A percentile compares a stretch with the other conserved stretches of the same genome.
phyloP scores from a whole-genome alignment of 2,888 invertebrate species.

The Celastrina argiolus region DNA sequence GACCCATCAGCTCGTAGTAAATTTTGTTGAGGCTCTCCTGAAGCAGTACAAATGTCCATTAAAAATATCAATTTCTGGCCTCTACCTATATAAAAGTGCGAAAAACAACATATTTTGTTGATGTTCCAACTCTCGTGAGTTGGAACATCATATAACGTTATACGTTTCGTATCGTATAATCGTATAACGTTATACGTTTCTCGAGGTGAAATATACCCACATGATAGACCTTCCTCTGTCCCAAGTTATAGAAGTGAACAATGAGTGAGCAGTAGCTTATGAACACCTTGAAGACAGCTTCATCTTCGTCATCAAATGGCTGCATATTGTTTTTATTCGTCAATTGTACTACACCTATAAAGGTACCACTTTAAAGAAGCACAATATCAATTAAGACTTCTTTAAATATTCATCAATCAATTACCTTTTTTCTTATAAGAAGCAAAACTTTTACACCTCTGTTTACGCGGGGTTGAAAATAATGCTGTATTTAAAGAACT shows the following conservation, averaged over 20 bases:
- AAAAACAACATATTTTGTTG: too few species aligned
- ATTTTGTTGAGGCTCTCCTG: slow-evolving; percentile 64
- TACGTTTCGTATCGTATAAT: too few species aligned
- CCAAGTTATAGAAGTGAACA: slow-evolving; percentile 75
- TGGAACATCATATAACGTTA: too few species aligned
- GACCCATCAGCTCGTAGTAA: slow-evolving; percentile 58
- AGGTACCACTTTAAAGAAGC: neutral
- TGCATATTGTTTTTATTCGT: slow-evolving; percentile 71
- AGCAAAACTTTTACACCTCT: too few species aligned
- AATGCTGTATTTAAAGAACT: too few species aligned
- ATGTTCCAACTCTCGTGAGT: too few species aligned
- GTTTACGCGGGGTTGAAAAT: too few species aligned
- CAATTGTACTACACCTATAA: slow-evolving; percentile 76
- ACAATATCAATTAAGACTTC: neutral
- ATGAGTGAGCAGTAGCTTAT: slow-evolving; percentile 77
- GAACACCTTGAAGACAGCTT: slow-evolving; percentile 74
- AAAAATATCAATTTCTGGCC: neutral
- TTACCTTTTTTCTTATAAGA: too few species aligned
- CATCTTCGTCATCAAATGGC: slow-evolving; percentile 73
- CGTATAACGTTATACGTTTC: too few species aligned
- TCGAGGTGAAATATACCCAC: slow-evolving; percentile 36
- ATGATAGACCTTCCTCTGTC: slow-evolving; percentile 65
- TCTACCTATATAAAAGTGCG: neutral
- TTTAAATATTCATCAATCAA: too few species aligned
- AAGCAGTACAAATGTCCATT: slow-evolving; percentile 20